A percentile compares a stretch with the other conserved stretches of the same genome.
These are phyloP conservation scores for Thymelicus acteon DNA, from an alignment of 2,888 invertebrate genomes.

Conservation along the genomic window DNA sequence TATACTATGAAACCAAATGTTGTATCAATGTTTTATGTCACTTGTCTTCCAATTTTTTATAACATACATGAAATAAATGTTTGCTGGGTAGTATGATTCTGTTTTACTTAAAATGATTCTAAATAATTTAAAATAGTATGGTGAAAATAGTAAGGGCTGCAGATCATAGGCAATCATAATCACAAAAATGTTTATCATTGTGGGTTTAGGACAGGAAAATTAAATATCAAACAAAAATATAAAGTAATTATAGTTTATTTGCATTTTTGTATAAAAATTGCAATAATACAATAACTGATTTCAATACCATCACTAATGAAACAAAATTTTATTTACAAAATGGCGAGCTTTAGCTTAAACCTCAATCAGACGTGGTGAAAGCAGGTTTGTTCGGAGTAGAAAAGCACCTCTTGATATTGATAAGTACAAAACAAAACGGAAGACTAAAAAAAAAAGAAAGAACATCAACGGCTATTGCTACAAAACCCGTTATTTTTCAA, in stretches of 20 bases:
- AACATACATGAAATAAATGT: constrained; percentile 21
- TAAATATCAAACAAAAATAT: not conserved
- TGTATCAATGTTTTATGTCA: constrained; percentile 15
- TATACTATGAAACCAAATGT: constrained; percentile 6
- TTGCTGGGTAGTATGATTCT: not conserved
- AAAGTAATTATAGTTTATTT: constrained; percentile 72
- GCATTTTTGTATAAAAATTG: constrained; percentile 83
- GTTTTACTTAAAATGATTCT: no score
- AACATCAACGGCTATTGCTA: constrained; percentile 67
- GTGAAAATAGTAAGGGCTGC: no score
- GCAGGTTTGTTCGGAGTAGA: constrained; percentile 54
- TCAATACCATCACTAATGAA: constrained; percentile 63
- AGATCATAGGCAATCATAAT: no score
- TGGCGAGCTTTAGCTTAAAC: constrained; percentile 67
- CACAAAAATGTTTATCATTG: no score
- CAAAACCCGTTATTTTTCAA: constrained; percentile 66
- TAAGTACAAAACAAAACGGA: constrained; percentile 79
- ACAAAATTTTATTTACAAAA: constrained; percentile 72
- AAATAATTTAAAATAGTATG: no score
- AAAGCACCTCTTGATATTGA: constrained; percentile 70
- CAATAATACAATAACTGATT: constrained; percentile 77
- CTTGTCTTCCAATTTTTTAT: constrained; percentile 42
- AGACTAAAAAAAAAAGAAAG: constrained; percentile 71
- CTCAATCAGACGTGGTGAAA: constrained; percentile 51
- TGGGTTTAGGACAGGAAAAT: not conserved